These are phyloP conservation scores for Pollenia labialis DNA, from an alignment of 2,888 invertebrate genomes.

Conservation along the genomic window DNA sequence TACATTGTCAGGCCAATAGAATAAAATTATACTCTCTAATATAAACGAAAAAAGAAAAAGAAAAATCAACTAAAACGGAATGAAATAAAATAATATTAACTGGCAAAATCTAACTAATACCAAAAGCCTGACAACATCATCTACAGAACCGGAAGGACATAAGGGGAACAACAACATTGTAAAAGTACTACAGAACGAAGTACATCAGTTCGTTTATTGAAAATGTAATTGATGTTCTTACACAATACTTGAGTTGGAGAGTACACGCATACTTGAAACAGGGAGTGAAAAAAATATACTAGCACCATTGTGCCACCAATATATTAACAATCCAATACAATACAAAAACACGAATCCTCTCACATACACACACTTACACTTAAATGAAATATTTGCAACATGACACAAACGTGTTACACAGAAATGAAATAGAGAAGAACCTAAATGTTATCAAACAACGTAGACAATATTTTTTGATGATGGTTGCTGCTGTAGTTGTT, in stretches of 20 bases:
- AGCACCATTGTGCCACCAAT: constrained; percentile 4
- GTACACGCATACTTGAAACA: constrained; percentile 26
- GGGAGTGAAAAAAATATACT: background rate
- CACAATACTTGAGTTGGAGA: constrained; percentile 27
- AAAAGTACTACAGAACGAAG: background rate
- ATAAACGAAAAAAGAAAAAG: background rate
- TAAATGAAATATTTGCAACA: constrained; percentile 62
- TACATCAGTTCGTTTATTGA: constrained; percentile 50
- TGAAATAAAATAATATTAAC: constrained; percentile 66
- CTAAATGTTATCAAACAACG: constrained; percentile 31
- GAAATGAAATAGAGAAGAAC: background rate
- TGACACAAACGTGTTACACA: constrained; percentile 58
- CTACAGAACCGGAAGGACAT: constrained; percentile 10
- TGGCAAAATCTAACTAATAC: constrained; percentile 18
- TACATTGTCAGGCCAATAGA: constrained; percentile 56
- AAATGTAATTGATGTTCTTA: constrained; percentile 67
- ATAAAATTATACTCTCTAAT: constrained; percentile 48
- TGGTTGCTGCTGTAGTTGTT: constrained; percentile 33
- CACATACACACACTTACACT: background rate
- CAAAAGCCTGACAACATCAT: background rate
- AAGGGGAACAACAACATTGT: constrained; percentile 41
- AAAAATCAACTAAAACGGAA: background rate
- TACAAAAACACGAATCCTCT: background rate
- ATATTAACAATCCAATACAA: constrained; percentile 26
- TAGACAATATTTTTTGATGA: constrained; percentile 47